These are phyloP conservation scores for Dendrolimus punctatus DNA, from an alignment of 1,140 invertebrate genomes.

Conservation along the genomic window DNA sequence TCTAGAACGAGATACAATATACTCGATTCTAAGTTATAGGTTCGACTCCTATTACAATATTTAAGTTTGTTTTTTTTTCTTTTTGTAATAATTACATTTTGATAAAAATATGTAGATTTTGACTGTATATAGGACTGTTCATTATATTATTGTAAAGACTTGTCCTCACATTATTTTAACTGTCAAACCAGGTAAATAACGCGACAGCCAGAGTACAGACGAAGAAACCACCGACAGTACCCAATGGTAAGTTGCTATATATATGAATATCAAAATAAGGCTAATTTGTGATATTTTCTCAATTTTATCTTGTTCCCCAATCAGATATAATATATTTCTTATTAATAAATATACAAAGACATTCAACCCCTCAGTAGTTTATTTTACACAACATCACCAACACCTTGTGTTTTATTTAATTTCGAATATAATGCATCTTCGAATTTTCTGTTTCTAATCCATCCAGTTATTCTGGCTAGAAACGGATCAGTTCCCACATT, in stretches of 20 bases:
- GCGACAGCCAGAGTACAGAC: slow-evolving; percentile 97
- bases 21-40: background rate
- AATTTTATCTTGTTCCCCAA: too few species aligned
- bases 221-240: slow-evolving; percentile 95
- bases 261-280: too few species aligned
- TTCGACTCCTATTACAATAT: background rate
- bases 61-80: too few species aligned
- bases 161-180: slow-evolving; percentile 37
- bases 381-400: too few species aligned
- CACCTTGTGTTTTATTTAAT: background rate
- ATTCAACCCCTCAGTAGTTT: too few species aligned
- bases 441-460: slow-evolving; percentile 62
- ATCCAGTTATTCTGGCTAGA: slow-evolving; percentile 82
- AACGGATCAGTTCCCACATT: slow-evolving; percentile 80
- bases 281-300: too few species aligned
- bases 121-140: background rate
- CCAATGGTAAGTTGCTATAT: slow-evolving; percentile 85
- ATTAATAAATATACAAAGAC: too few species aligned
- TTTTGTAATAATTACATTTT: too few species aligned
- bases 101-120: too few species aligned
- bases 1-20: too few species aligned
- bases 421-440: slow-evolving; percentile 49
- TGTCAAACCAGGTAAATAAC: slow-evolving; percentile 91
- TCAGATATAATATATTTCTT: too few species aligned
- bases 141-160: slow-evolving; percentile 6